Evolutionary conservation across 2,113 vertebrate genomes (phyloP).

Genomic region (Chionomys nivalis): DNA sequence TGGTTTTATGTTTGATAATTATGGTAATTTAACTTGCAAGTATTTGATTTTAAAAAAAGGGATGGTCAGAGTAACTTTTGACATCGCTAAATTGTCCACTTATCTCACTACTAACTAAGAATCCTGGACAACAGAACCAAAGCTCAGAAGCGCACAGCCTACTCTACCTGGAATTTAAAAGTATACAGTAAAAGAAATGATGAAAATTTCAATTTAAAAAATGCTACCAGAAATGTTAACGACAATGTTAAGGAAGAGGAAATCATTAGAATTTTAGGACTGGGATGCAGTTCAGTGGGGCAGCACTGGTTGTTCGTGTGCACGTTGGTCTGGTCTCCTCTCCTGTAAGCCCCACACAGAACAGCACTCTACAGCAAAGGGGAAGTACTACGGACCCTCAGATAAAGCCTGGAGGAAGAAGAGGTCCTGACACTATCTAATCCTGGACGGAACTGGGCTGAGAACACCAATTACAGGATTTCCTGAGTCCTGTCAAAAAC

Average conservation of each 20-base stretch:
- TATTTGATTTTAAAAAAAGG: not conserved
- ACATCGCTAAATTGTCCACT: not conserved
- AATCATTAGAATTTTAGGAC: not conserved
- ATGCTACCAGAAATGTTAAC: not conserved
- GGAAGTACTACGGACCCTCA: too few relatives aligned
- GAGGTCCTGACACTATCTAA: not conserved
- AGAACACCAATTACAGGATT: not conserved
- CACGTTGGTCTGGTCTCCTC: not conserved
- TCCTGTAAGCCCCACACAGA: not conserved
- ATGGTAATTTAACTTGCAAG: not conserved
- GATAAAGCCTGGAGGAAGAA: too few relatives aligned
- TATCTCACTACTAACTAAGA: not conserved
- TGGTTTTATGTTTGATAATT: not conserved
- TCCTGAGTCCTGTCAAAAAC: too few relatives aligned
- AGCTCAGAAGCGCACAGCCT: not conserved
- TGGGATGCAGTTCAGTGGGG: not conserved
- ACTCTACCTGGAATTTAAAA: not conserved
- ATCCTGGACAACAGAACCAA: too few relatives aligned
- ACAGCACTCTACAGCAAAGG: not conserved
- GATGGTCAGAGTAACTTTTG: not conserved
- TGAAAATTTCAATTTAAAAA: not conserved
- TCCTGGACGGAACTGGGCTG: not conserved
- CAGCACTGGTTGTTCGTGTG: not conserved
- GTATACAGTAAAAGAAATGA: not conserved
- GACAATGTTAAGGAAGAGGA: not conserved